Percentiles rank a stretch among this genome's conserved stretches.
phyloP scores from a whole-genome alignment of 92 coral and sea anemone genomes.

The Siderastrea siderea region DNA sequence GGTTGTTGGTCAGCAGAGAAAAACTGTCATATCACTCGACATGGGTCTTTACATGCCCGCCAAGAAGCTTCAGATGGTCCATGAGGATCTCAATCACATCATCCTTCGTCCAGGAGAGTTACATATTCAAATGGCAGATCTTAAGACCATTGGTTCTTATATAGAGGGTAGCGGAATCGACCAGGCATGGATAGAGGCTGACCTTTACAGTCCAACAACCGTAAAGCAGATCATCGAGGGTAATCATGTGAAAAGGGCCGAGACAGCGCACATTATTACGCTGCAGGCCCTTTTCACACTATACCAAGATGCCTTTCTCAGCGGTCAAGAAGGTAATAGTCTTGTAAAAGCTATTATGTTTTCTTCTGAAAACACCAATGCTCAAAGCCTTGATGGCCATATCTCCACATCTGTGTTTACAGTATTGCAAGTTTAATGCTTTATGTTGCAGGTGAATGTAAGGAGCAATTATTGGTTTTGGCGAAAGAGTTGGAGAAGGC shows the following conservation, averaged over 20 bases:
- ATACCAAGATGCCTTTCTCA: slow-evolving; percentile 4
- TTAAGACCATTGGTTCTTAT: slow-evolving; percentile 48
- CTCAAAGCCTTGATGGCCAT: too few species aligned
- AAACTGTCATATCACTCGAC: slow-evolving; percentile 61
- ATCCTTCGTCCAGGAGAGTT: slow-evolving; percentile 65
- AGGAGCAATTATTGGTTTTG: neutral
- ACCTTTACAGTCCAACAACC: slow-evolving; percentile 47
- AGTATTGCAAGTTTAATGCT: too few species aligned
- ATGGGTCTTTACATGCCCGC: slow-evolving; percentile 59
- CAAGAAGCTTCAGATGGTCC: slow-evolving; percentile 55
- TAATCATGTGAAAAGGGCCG: slow-evolving; percentile 57
- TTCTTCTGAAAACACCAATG: too few species aligned
- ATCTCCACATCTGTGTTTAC: too few species aligned
- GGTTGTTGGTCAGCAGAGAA: slow-evolving; percentile 41
- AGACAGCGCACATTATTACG: slow-evolving; percentile 51
- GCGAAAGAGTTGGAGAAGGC: neutral
- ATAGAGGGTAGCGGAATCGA: slow-evolving; percentile 54
- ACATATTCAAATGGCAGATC: slow-evolving; percentile 53
- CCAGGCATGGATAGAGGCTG: slow-evolving; percentile 55
- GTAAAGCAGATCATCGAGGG: slow-evolving; percentile 44
- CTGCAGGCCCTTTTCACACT: slow-evolving; percentile 35
- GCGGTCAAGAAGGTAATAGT: too few species aligned
- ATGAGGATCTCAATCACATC: slow-evolving; percentile 31
- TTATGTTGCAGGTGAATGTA: neutral
- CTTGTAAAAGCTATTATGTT: too few species aligned